Conservation (phyloP, 2,888 invertebrate species). For the Drosophila neotestacea region DNA sequence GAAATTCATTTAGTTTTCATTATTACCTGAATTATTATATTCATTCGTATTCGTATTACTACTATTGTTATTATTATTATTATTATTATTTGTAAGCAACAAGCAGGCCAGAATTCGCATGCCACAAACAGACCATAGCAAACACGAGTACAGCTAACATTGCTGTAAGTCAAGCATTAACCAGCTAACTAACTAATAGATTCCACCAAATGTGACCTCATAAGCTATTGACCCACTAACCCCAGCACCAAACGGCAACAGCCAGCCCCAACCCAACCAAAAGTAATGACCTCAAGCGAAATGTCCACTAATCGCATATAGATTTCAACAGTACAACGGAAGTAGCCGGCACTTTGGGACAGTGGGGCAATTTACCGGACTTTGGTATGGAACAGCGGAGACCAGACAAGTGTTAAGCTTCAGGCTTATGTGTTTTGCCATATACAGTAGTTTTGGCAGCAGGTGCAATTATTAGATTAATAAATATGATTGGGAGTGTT, state of each 20-base stretch:
- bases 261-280: slow-evolving; percentile 25
- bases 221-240: slow-evolving; percentile 80
- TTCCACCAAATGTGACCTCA: slow-evolving; percentile 66
- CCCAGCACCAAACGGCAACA: slow-evolving; percentile 40
- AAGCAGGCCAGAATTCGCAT: slow-evolving; percentile 72
- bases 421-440: slow-evolving; percentile 11
- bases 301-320: slow-evolving; percentile 74
- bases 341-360: slow-evolving; percentile 43
- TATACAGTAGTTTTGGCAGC: not conserved
- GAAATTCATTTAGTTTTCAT: slow-evolving; percentile 77
- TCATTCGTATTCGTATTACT: slow-evolving; percentile 30
- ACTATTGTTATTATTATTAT: slow-evolving; percentile 29
- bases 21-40: slow-evolving; percentile 52
- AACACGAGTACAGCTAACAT: slow-evolving; percentile 25
- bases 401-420: slow-evolving; percentile 63
- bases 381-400: slow-evolving; percentile 32
- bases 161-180: slow-evolving; percentile 32
- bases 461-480: slow-evolving; percentile 19
- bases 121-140: slow-evolving; percentile 52
- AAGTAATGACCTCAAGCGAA: slow-evolving; percentile 74
- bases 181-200: slow-evolving; percentile 13
- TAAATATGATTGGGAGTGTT: slow-evolving; percentile 7
- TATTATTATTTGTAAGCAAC: slow-evolving; percentile 40
- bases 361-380: slow-evolving; percentile 1
- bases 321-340: slow-evolving; percentile 59